Evolutionary conservation across 2,888 invertebrate genomes (phyloP).

Genomic region (Dasysyrphus albostriatus): DNA sequence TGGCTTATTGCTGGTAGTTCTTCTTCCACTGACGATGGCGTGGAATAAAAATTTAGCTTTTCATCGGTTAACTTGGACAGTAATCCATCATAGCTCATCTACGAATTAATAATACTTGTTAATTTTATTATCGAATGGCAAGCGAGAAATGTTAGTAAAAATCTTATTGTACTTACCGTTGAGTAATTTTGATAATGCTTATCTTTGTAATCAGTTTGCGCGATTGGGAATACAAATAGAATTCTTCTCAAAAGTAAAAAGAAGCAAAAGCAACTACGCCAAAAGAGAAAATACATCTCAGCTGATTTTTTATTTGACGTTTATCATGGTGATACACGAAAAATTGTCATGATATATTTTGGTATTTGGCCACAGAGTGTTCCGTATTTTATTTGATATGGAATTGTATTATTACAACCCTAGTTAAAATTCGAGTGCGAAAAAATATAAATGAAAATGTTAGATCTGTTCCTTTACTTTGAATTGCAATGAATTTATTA

Average conservation of each 20-base stretch:
- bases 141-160: constrained; percentile 9
- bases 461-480: no score
- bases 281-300: constrained; percentile 72
- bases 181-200: constrained; percentile 80
- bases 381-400: no score
- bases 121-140: constrained; percentile 30
- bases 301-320: constrained; percentile 68
- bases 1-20: constrained; percentile 75
- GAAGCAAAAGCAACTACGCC: constrained; percentile 56
- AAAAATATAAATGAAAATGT: no score
- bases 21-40: constrained; percentile 78
- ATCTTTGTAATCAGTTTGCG: constrained; percentile 78
- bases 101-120: constrained; percentile 67
- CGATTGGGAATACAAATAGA: constrained; percentile 67
- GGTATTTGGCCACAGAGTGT: not conserved
- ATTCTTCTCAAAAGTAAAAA: constrained; percentile 55
- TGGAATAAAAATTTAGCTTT: constrained; percentile 80
- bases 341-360: not conserved
- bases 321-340: constrained; percentile 23
- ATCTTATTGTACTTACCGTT: constrained; percentile 78
- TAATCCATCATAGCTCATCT: constrained; percentile 84
- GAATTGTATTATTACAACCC: no score
- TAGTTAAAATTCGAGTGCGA: no score
- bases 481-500: no score
- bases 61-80: constrained; percentile 82